Percentiles rank a stretch among this genome's conserved stretches.
These are phyloP conservation scores for Dysmachus trigonus DNA, from an alignment of 2,888 invertebrate species.

Conservation along the genomic window DNA sequence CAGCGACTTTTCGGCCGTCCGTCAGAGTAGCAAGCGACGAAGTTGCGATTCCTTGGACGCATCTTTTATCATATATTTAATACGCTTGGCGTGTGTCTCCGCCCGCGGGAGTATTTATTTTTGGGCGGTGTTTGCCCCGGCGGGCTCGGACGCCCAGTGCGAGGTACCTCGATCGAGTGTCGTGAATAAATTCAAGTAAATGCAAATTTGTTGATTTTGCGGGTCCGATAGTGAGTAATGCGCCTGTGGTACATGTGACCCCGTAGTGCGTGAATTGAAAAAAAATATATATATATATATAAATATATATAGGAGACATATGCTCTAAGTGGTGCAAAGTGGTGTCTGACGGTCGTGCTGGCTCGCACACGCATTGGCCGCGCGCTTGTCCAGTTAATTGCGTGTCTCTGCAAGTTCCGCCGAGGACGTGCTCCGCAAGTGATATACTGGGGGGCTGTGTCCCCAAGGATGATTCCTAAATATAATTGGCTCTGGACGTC, in stretches of 20 bases:
- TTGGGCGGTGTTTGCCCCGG: conserved; percentile 10
- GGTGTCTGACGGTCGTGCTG: neutral
- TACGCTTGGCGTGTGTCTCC: neutral
- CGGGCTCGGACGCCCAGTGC: neutral
- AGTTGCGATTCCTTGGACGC: neutral
- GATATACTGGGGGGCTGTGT: neutral
- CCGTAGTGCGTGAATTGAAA: conserved; percentile 13
- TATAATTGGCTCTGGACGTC: conserved; percentile 14
- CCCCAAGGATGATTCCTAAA: conserved; percentile 17
- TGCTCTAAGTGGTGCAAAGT: conserved; percentile 14
- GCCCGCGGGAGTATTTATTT: conserved; percentile 13
- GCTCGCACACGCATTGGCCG: neutral
- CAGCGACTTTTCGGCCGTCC: neutral
- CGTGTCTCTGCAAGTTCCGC: neutral
- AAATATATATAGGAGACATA: neutral
- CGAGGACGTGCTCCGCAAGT: neutral
- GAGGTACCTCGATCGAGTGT: neutral
- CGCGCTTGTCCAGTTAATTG: conserved; percentile 1
- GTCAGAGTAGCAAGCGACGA: neutral
- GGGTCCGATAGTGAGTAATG: neutral
- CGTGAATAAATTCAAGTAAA: conserved; percentile 36
- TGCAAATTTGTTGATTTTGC: neutral
- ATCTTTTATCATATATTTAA: neutral
- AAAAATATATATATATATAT: no score
- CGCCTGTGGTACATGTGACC: neutral